phyloP scores from a whole-genome alignment of 2,888 invertebrate species.

The Atethmia centrago region DNA sequence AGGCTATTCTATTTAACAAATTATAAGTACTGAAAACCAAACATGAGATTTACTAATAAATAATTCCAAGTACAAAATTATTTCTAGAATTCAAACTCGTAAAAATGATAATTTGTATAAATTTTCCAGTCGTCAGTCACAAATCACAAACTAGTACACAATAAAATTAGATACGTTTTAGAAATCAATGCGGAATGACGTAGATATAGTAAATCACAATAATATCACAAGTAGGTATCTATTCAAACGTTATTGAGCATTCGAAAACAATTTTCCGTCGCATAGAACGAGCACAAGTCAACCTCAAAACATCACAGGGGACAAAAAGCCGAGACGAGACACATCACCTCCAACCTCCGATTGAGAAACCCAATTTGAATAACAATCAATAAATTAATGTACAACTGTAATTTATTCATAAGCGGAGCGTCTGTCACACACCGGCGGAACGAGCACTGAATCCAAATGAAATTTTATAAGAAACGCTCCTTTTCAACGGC shows the following conservation, averaged over 20 bases:
- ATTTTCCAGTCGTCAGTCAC: conserved; percentile 79
- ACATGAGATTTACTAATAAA: conserved; percentile 16
- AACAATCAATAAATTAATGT: conserved; percentile 91
- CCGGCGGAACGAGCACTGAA: conserved; percentile 85
- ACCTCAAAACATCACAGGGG: conserved; percentile 80
- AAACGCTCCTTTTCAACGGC: conserved; percentile 85
- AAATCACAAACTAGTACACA: conserved; percentile 71
- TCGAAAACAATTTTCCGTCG: conserved; percentile 80
- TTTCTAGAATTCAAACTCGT: conserved; percentile 23
- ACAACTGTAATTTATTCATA: conserved; percentile 88
- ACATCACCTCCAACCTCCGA: conserved; percentile 89
- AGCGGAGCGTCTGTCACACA: conserved; percentile 82
- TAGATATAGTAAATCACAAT: conserved; percentile 70
- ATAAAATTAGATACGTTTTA: conserved; percentile 78
- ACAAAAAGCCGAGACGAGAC: conserved; percentile 84
- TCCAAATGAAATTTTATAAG: conserved; percentile 89
- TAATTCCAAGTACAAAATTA: conserved; percentile 27
- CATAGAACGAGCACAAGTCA: conserved; percentile 75
- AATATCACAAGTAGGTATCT: conserved; percentile 67
- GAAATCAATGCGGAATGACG: conserved; percentile 76
- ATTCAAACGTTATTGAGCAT: conserved; percentile 73
- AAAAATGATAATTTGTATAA: conserved; percentile 66
- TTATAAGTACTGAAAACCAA: background rate
- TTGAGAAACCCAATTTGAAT: conserved; percentile 90
- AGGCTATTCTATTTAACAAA: background rate